Evolutionary conservation across 2,888 invertebrate genomes (phyloP).

Genomic region (Mycalesis mineus): DNA sequence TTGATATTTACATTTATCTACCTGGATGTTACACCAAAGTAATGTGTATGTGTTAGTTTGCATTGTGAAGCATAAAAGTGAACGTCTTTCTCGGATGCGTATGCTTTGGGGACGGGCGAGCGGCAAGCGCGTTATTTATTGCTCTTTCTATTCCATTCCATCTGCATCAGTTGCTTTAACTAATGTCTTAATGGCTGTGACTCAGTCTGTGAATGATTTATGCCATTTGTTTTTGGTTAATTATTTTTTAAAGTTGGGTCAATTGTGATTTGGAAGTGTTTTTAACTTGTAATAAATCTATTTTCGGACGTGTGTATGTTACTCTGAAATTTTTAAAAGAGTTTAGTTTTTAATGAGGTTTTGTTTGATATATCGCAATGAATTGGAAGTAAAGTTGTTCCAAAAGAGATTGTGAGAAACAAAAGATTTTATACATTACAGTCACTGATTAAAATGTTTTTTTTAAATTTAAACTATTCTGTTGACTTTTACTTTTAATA

Average conservation of each 20-base stretch:
- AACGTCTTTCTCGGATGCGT: slow-evolving; percentile 13
- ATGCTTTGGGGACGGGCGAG: slow-evolving; percentile 1
- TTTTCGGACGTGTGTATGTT: neutral
- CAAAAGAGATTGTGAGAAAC: no score
- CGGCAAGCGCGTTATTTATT: slow-evolving; percentile 47
- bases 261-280: neutral
- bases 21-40: neutral
- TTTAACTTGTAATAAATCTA: neutral
- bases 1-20: no score
- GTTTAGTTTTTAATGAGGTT: neutral
- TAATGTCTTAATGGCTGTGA: slow-evolving; percentile 47
- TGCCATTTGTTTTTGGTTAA: slow-evolving; percentile 41
- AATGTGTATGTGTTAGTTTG: neutral
- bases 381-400: no score
- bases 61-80: slow-evolving; percentile 10
- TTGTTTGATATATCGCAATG: neutral
- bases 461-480: no score
- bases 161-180: slow-evolving; percentile 54
- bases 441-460: no score
- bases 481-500: no score
- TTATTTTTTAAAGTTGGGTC: slow-evolving; percentile 16
- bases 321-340: neutral
- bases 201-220: slow-evolving; percentile 62
- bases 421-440: no score
- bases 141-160: slow-evolving; percentile 50